Conservation (phyloP, 2,113 vertebrate species). For the Petromus typicus region DNA sequence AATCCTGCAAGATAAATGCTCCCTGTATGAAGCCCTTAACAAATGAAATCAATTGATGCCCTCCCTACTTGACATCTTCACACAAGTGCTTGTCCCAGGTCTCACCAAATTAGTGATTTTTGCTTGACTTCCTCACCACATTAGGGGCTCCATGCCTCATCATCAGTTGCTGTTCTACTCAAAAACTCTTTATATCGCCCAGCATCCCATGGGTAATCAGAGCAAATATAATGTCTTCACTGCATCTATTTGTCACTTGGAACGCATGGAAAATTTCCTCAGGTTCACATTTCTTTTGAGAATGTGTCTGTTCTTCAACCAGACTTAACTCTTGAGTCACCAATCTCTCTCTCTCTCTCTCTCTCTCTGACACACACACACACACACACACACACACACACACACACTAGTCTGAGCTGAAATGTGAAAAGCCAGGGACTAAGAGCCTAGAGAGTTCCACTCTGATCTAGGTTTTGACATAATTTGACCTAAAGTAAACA, state of each 20-base stretch:
- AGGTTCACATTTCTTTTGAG: conserved; percentile 56
- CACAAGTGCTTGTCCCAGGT: conserved; percentile 1
- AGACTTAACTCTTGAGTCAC: conserved; percentile 58
- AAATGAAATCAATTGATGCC: neutral
- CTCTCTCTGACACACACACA: neutral
- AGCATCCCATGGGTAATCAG: conserved; percentile 72
- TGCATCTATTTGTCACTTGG: conserved; percentile 67
- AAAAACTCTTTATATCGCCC: conserved; percentile 55
- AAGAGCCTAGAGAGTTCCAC: neutral
- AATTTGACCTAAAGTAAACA: conserved; percentile 41
- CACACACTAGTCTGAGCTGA: neutral
- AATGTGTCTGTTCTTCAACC: neutral
- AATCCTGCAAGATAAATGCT: neutral
- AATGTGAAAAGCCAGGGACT: neutral
- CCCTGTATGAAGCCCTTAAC: neutral
- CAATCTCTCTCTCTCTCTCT: neutral
- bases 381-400: neutral
- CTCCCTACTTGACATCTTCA: neutral
- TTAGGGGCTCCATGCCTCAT: conserved; percentile 37
- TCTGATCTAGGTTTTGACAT: neutral
- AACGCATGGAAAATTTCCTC: conserved; percentile 65
- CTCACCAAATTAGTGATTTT: conserved; percentile 52
- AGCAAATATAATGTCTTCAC: conserved; percentile 76
- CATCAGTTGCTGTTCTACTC: conserved; percentile 48
- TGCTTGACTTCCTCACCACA: conserved; percentile 31